Evolutionary conservation across 2,113 vertebrate genomes (phyloP).

Genomic region (Eolophus roseicapilla): DNA sequence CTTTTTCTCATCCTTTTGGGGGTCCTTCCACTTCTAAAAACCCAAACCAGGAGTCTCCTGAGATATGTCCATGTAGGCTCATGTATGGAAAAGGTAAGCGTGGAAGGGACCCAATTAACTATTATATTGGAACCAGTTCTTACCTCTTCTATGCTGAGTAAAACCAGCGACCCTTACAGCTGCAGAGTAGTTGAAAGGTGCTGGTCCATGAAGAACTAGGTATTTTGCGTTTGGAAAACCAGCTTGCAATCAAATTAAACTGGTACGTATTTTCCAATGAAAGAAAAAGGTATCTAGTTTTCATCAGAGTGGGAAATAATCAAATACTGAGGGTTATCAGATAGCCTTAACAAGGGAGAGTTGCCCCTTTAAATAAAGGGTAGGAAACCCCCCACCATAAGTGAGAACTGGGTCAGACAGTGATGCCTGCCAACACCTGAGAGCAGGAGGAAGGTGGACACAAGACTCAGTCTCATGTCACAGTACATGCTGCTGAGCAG

Average conservation of each 20-base stretch:
- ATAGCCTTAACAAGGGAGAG: neutral
- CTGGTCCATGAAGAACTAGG: neutral
- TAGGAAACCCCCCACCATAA: neutral
- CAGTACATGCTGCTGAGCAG: neutral
- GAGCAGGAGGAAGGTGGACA: neutral
- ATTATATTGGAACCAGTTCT: neutral
- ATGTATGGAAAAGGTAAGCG: neutral
- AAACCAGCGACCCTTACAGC: neutral
- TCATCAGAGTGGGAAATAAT: neutral
- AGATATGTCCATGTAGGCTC: neutral
- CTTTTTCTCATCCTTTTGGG: neutral
- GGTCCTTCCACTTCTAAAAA: neutral
- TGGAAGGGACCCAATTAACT: neutral
- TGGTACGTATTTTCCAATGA: neutral
- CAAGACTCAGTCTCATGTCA: accelerated
- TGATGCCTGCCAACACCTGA: neutral
- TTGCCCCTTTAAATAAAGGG: neutral
- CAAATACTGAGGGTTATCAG: neutral
- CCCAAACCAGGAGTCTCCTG: neutral
- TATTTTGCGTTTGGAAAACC: neutral
- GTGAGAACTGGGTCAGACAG: neutral
- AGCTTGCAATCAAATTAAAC: neutral
- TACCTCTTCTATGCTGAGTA: neutral
- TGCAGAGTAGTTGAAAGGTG: neutral
- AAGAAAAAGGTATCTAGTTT: neutral